These are phyloP conservation scores for Peromyscus melanophrys DNA, from an alignment of 2,797 vertebrate genomes.

Conservation along the genomic window DNA sequence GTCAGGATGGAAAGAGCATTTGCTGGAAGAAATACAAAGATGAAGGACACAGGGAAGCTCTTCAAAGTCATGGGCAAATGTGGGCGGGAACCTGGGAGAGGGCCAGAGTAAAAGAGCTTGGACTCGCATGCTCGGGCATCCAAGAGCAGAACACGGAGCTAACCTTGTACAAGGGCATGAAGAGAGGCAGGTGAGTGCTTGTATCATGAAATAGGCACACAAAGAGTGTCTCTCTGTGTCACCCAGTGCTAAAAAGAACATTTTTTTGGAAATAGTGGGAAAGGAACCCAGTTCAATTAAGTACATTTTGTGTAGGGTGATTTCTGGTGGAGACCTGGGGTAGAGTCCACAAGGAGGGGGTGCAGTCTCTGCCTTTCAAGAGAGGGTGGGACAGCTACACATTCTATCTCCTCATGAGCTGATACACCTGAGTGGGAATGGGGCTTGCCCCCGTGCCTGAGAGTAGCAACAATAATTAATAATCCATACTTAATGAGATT, in stretches of 20 bases:
- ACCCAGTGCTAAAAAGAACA: not conserved
- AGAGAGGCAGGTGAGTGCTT: accelerated
- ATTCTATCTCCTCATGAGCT: not conserved
- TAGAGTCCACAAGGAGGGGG: not conserved
- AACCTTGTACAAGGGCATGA: not conserved
- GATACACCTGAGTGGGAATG: not conserved
- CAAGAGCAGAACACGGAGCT: not conserved
- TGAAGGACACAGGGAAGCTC: not conserved
- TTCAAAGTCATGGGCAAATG: not conserved
- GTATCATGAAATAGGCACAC: not conserved
- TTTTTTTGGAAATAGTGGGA: not conserved
- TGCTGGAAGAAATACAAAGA: not conserved
- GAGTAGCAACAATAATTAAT: constrained; percentile 67
- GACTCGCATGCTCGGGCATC: too few relatives aligned
- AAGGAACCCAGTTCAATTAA: not conserved
- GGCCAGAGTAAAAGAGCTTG: not conserved
- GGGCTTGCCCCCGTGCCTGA: constrained; percentile 31
- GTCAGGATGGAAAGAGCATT: not conserved
- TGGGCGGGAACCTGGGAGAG: too few relatives aligned
- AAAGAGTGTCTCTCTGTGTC: not conserved
- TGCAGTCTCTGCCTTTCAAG: not conserved
- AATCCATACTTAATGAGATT: constrained; percentile 75
- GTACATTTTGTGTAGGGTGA: not conserved
- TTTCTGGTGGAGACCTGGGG: not conserved
- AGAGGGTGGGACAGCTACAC: not conserved